These are phyloP conservation scores for Laspeyria flexula DNA, from an alignment of 2,888 invertebrate genomes.

Conservation along the genomic window DNA sequence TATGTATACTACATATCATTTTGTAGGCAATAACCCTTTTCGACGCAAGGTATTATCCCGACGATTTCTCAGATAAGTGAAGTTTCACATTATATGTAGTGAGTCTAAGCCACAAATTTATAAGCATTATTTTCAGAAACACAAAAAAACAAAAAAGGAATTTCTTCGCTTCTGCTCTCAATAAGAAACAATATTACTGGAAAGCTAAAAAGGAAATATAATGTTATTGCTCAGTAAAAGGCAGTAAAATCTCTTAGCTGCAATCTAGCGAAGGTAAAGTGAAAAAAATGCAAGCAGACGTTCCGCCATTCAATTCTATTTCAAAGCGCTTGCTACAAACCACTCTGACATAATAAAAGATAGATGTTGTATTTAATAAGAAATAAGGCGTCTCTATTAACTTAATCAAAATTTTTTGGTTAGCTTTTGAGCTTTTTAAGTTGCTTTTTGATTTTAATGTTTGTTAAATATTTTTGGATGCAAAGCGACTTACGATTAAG, in stretches of 20 bases:
- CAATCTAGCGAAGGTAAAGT: constrained; percentile 27
- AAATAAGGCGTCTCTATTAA: not conserved
- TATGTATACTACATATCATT: too few species aligned
- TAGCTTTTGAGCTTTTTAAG: too few species aligned
- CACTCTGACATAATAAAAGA: constrained; percentile 33
- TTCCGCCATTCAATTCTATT: constrained; percentile 42
- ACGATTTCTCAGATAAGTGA: too few species aligned
- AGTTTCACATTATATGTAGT: too few species aligned
- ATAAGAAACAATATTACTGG: not conserved
- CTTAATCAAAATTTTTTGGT: not conserved
- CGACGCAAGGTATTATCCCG: too few species aligned
- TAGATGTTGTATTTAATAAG: constrained; percentile 13
- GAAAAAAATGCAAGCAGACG: constrained; percentile 24
- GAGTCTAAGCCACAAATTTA: too few species aligned
- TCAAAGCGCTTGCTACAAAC: constrained; percentile 31
- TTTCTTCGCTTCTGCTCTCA: not conserved
- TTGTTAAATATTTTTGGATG: too few species aligned
- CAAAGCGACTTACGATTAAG: too few species aligned
- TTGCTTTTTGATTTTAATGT: too few species aligned
- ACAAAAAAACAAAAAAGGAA: not conserved
- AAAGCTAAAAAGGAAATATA: not conserved
- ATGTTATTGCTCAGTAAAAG: constrained; percentile 8
- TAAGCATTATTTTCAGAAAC: too few species aligned
- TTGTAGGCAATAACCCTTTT: too few species aligned
- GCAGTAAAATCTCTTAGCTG: constrained; percentile 19